Evolutionary conservation across 2,888 invertebrate species (phyloP).

Genomic region (Rosalia funebris): DNA sequence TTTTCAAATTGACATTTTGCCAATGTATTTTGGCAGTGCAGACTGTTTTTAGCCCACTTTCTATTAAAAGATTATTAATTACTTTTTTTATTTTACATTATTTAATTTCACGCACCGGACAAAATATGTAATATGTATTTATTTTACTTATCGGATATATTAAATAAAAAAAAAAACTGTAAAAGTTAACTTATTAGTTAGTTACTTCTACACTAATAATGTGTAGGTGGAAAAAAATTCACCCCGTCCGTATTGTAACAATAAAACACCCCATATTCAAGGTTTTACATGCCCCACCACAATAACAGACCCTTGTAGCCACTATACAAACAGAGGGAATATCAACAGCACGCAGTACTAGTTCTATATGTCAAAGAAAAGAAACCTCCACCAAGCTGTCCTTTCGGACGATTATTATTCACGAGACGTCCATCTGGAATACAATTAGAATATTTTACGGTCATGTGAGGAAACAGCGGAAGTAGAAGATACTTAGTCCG

Average conservation of each 20-base stretch:
- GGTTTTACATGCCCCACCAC: constrained; percentile 11
- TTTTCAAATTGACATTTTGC: background rate
- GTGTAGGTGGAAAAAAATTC: too few relatives aligned
- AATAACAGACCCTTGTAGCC: constrained; percentile 13
- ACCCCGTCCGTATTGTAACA: too few relatives aligned
- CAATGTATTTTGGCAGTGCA: background rate
- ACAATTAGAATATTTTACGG: constrained; percentile 44
- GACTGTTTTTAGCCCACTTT: background rate
- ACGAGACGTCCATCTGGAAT: constrained; percentile 34
- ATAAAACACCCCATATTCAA: constrained; percentile 17
- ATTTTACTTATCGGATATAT: too few relatives aligned
- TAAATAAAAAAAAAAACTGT: too few relatives aligned
- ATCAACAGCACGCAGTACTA: constrained; percentile 10
- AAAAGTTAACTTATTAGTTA: too few relatives aligned
- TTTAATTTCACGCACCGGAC: too few relatives aligned
- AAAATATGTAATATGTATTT: too few relatives aligned
- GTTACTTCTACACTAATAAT: too few relatives aligned
- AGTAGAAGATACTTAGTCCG: constrained; percentile 36
- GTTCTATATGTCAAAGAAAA: constrained; percentile 15
- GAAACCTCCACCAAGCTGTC: constrained; percentile 19
- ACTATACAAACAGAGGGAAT: constrained; percentile 26
- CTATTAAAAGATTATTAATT: background rate
- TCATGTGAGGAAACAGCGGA: constrained; percentile 41
- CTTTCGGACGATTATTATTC: constrained; percentile 31
- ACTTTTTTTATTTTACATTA: too few relatives aligned